These are phyloP conservation scores for Aeoliscus strigatus DNA, from an alignment of 2,797 vertebrate genomes.

Conservation along the genomic window DNA sequence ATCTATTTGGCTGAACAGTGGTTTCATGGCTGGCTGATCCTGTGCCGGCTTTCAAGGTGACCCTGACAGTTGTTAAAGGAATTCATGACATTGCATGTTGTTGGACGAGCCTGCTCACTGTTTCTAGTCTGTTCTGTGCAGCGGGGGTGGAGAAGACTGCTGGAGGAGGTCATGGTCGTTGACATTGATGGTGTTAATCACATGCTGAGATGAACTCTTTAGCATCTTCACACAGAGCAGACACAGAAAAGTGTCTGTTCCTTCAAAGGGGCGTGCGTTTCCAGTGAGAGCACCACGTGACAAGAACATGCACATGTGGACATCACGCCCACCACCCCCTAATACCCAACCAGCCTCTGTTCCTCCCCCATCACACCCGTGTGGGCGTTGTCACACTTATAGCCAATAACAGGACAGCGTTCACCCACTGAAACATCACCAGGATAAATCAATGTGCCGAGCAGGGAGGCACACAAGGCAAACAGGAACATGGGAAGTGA, in stretches of 20 bases:
- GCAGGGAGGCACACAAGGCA: constrained; percentile 7
- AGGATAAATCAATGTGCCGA: constrained; percentile 29
- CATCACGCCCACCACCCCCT: constrained; percentile 6
- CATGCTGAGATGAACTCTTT: not conserved
- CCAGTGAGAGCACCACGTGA: constrained; percentile 17
- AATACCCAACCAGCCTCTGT: constrained; percentile 15
- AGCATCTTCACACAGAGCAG: not conserved
- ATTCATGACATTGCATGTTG: constrained; percentile 1
- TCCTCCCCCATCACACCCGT: constrained; percentile 34
- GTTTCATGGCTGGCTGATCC: not conserved
- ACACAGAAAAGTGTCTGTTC: not conserved
- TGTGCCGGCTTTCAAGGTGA: constrained; percentile 40
- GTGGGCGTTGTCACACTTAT: constrained; percentile 53
- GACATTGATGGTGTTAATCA: not conserved
- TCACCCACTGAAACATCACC: constrained; percentile 39
- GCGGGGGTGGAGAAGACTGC: constrained; percentile 7
- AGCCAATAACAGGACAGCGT: constrained; percentile 46
- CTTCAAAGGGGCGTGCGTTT: constrained; percentile 9
- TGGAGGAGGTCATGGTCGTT: not conserved
- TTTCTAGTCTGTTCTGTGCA: constrained; percentile 1
- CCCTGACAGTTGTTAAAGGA: constrained; percentile 8
- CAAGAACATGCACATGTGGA: constrained; percentile 23
- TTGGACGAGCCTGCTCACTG: constrained; percentile 4
- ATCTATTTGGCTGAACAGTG: not conserved
- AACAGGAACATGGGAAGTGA: not conserved